These are phyloP conservation scores for Tetragonula clypearis DNA, from an alignment of 1,140 invertebrate species.

Conservation along the genomic window DNA sequence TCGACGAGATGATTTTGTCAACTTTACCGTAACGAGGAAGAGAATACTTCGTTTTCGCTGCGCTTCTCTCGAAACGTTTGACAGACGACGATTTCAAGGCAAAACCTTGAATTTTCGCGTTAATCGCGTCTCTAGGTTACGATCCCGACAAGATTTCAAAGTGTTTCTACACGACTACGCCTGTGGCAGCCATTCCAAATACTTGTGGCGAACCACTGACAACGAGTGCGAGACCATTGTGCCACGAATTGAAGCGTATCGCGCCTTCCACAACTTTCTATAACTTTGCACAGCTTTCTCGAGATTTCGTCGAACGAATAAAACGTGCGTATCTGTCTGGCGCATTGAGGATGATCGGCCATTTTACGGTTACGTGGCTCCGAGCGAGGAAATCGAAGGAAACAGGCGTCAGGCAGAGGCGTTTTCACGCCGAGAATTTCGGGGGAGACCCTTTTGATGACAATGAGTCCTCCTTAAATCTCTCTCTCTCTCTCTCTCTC, in stretches of 20 bases:
- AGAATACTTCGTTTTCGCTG: too few species aligned
- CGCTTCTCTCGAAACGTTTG: too few species aligned
- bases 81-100: too few species aligned
- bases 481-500: too few species aligned
- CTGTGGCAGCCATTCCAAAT: not conserved
- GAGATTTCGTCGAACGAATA: too few species aligned
- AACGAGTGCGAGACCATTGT: constrained; percentile 4
- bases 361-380: constrained; percentile 19
- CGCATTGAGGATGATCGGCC: constrained; percentile 12
- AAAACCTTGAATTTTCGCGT: too few species aligned
- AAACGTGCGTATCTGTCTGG: not conserved
- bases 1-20: too few species aligned
- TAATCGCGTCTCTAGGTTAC: too few species aligned
- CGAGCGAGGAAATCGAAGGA: constrained; percentile 4
- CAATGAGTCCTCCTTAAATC: constrained; percentile 57
- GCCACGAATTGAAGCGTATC: not conserved
- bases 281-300: not conserved
- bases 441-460: not conserved
- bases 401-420: constrained; percentile 12
- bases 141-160: too few species aligned
- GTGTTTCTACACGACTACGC: too few species aligned
- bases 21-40: too few species aligned
- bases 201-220: not conserved
- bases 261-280: not conserved
- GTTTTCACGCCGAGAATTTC: constrained; percentile 48